phyloP scores from a whole-genome alignment of 2,113 vertebrate species.

The Oceanodroma tethys region DNA sequence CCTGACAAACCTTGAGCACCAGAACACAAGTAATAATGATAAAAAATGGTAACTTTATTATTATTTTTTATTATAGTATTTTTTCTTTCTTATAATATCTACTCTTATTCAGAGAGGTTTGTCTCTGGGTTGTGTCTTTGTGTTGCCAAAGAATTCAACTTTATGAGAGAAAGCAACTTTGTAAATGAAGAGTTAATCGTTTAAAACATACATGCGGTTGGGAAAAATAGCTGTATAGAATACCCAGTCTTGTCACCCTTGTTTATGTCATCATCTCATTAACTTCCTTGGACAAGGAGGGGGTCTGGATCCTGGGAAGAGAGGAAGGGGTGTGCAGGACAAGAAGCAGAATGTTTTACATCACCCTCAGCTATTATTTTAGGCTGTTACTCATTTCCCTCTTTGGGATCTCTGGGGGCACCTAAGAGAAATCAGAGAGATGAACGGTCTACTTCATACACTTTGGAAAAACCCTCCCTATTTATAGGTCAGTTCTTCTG shows the following conservation, averaged over 20 bases:
- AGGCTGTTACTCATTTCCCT: not conserved
- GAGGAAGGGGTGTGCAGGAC: not conserved
- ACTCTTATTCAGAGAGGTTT: not conserved
- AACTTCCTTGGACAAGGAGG: not conserved
- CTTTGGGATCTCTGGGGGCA: not conserved
- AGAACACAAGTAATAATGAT: not conserved
- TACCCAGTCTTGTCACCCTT: not conserved
- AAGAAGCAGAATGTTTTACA: conserved; percentile 13
- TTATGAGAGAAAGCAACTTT: not conserved
- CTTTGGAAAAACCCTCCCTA: not conserved
- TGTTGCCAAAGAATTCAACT: not conserved
- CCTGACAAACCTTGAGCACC: not conserved
- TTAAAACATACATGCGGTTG: not conserved
- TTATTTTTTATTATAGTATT: not conserved
- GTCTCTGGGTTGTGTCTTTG: not conserved
- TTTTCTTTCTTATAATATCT: not conserved
- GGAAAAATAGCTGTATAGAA: not conserved
- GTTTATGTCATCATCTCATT: not conserved
- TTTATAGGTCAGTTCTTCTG: not conserved
- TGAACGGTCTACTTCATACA: not conserved
- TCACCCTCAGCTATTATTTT: not conserved
- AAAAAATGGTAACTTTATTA: not conserved
- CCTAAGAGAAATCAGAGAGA: not conserved
- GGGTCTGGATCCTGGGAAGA: not conserved
- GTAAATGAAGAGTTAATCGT: not conserved